Percentiles rank a stretch among this genome's conserved stretches.
Conservation (phyloP, 2,888 invertebrate species). For the Malthinus seriepunctatus region DNA sequence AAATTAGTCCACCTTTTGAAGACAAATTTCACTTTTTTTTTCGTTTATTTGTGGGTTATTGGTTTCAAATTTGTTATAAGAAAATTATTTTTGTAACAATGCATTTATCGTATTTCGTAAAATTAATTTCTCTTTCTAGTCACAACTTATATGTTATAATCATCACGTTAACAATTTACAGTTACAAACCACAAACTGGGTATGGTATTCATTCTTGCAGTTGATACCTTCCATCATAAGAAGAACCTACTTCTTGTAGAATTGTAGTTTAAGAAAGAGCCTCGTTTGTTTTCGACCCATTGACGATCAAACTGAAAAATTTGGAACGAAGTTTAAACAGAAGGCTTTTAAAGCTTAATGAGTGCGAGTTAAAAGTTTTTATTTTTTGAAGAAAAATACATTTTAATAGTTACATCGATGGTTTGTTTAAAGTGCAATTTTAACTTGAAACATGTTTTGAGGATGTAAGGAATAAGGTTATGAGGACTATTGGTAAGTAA, state of each 20-base stretch:
- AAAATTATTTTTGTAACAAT: too few species aligned
- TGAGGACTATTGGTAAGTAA: too few species aligned
- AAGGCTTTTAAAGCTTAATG: slow-evolving; percentile 9
- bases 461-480: too few species aligned
- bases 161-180: slow-evolving; percentile 7
- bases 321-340: slow-evolving; percentile 11
- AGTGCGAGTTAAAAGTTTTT: background rate
- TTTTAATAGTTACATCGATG: too few species aligned
- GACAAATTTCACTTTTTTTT: too few species aligned
- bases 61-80: too few species aligned
- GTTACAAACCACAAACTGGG: slow-evolving; percentile 11
- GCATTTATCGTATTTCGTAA: background rate
- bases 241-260: slow-evolving; percentile 16
- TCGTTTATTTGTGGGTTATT: too few species aligned
- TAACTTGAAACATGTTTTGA: too few species aligned
- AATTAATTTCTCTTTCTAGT: slow-evolving; percentile 21
- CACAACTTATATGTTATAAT: background rate
- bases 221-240: slow-evolving; percentile 6
- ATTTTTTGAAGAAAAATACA: too few species aligned
- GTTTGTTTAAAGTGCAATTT: too few species aligned
- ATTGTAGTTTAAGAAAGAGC: slow-evolving; percentile 7
- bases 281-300: slow-evolving; percentile 12
- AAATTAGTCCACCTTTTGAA: too few species aligned
- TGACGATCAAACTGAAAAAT: slow-evolving; percentile 5
- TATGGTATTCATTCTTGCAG: slow-evolving; percentile 3